A percentile compares a stretch with the other conserved stretches of the same genome.
phyloP scores from a whole-genome alignment of 2,888 invertebrate species.

The Philereme transversata region DNA sequence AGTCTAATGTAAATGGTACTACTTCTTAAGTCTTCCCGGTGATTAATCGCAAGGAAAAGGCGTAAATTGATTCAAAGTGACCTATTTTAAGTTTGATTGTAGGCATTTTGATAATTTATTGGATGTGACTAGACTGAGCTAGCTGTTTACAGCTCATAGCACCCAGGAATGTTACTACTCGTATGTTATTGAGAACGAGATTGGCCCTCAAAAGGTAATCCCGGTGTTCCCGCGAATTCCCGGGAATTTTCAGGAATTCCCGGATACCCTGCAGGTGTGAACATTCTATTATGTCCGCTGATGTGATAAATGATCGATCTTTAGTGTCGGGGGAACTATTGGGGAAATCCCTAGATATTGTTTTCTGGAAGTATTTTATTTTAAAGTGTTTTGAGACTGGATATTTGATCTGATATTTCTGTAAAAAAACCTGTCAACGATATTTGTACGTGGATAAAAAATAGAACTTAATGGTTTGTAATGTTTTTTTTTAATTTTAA shows the following conservation, averaged over 20 bases:
- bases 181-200: conserved; percentile 40
- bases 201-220: conserved; percentile 36
- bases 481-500: no score
- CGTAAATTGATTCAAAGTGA: no score
- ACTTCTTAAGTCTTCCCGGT: no score
- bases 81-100: no score
- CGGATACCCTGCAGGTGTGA: conserved; percentile 35
- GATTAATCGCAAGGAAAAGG: no score
- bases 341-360: conserved; percentile 14
- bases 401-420: background rate
- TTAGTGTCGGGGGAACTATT: conserved; percentile 6
- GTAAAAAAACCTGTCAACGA: background rate
- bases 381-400: background rate
- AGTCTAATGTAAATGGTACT: no score
- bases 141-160: conserved; percentile 10
- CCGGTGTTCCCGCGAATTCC: conserved; percentile 31
- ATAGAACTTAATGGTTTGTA: no score
- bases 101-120: background rate
- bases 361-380: conserved; percentile 11
- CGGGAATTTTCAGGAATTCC: conserved; percentile 29
- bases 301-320: conserved; percentile 33
- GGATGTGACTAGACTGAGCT: conserved; percentile 1
- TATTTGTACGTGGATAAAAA: no score
- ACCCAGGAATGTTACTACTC: conserved; percentile 32
- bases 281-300: conserved; percentile 35